Conservation (phyloP, 2,797 vertebrate species). For the Gobio occitaniae region DNA sequence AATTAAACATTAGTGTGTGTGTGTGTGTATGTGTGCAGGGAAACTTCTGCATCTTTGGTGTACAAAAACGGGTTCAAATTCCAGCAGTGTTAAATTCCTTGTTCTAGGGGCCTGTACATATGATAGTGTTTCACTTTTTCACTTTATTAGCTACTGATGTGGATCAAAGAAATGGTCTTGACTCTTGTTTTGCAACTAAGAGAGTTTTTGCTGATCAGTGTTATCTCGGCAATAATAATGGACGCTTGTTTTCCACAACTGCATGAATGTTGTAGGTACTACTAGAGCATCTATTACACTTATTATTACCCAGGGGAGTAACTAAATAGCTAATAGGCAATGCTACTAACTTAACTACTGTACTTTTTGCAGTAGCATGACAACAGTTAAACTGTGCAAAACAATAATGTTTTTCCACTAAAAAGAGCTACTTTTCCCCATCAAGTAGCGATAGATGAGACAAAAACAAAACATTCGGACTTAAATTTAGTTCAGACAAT, state of each 20-base stretch:
- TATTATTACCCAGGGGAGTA: background rate
- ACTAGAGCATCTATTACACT: background rate
- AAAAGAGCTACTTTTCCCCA: background rate
- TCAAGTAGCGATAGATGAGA: background rate
- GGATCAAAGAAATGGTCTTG: constrained; percentile 48
- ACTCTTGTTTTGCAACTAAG: constrained; percentile 35
- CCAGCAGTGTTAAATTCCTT: constrained; percentile 54
- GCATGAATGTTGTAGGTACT: background rate
- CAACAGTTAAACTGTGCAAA: background rate
- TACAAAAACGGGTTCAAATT: constrained; percentile 48
- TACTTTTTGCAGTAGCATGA: background rate
- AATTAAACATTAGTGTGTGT: constrained; percentile 44
- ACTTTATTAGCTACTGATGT: constrained; percentile 58
- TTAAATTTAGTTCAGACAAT: background rate
- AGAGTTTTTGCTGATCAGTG: constrained; percentile 33
- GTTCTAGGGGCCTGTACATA: constrained; percentile 45
- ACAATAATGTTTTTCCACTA: background rate
- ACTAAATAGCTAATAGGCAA: background rate
- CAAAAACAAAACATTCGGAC: background rate
- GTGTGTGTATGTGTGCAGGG: background rate
- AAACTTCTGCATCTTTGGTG: constrained; percentile 38
- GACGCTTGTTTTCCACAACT: constrained; percentile 11
- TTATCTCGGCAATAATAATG: constrained; percentile 32
- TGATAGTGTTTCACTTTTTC: constrained; percentile 47
- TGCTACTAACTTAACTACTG: background rate